These are phyloP conservation scores for Caenorhabditis sinica DNA, from an alignment of 2,888 invertebrate genomes.

Conservation along the genomic window DNA sequence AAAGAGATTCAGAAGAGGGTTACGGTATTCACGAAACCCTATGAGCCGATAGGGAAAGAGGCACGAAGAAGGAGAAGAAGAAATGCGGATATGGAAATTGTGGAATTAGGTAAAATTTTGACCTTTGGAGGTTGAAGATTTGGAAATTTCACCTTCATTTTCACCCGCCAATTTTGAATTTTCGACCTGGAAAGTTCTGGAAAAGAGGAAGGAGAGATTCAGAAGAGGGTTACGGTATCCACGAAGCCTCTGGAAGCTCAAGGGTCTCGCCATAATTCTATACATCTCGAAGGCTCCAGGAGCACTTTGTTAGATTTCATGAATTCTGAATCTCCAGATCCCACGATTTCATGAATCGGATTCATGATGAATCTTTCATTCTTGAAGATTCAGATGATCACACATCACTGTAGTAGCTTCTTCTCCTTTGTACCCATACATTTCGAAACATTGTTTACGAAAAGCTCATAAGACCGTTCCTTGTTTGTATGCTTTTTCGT, in stretches of 20 bases:
- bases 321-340: neutral
- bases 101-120: no score
- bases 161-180: no score
- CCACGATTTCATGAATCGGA: neutral
- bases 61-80: constrained; percentile 31
- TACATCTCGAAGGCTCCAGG: no score
- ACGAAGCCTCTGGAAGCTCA: no score
- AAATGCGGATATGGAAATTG: constrained; percentile 1
- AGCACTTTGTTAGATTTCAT: no score
- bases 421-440: neutral
- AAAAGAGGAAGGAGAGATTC: no score
- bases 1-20: no score
- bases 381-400: neutral
- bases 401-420: neutral
- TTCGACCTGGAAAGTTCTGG: no score
- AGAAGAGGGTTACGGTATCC: no score
- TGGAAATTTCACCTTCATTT: neutral
- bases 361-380: neutral
- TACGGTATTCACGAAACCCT: no score
- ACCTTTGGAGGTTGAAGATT: no score
- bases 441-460: neutral
- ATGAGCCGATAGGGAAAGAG: constrained; percentile 44
- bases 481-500: neutral
- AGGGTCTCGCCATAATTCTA: no score
- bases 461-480: neutral